Base-by-base conservation (phyloP, 2,888 invertebrate genomes). In the Panopea generosa region DNA sequence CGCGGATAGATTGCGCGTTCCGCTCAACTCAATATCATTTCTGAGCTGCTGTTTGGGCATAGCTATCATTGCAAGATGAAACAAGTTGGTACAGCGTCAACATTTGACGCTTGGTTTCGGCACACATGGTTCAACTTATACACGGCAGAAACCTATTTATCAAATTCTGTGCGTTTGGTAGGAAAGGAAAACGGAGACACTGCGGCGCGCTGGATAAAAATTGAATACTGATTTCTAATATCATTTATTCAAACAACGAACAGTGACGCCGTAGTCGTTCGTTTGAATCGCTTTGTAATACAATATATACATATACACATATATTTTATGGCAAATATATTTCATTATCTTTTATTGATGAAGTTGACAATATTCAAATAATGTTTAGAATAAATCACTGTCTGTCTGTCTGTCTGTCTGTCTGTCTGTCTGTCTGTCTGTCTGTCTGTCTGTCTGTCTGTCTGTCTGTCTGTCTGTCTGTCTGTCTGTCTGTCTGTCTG, bases 161-260 rank as follows among this genome's bases (percentile, higher is more conserved):
- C 80, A 80, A 61, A 45, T 33, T 56, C 69, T 38, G 52, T 49
- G 26, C 40, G 27, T 63, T 68, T 65, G 66, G 62, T 72, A 76
- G 50, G 63, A 18, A 49, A 55, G 53, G 40, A 26, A 27, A 49
- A 22, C 26, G 27, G 43, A 57, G 80, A 80, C 80, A 61, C 43
- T 16, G 4, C 55, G 80, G 76, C 80, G 80, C 80, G 68, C 16
- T 29, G 57, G 67, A 73, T 73, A 53, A 69, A 76, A 80, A 77
- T 77, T 80, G 80, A 80, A 76, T 80, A 77, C 80, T 77, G 62
- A 77, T 76, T 73, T 73, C 62, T 65, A 80, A 80, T 66, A 70
- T 71, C 80, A 74, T 76, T 80, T 65, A 72, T 72, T 62, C 71
- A 20, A 74, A 56, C 63, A 47, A 55, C 61, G 49, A 53, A 63